A percentile compares a stretch with the other conserved stretches of the same genome.
Conservation (phyloP, 2,797 vertebrate species). For the Nannoperca australis region DNA sequence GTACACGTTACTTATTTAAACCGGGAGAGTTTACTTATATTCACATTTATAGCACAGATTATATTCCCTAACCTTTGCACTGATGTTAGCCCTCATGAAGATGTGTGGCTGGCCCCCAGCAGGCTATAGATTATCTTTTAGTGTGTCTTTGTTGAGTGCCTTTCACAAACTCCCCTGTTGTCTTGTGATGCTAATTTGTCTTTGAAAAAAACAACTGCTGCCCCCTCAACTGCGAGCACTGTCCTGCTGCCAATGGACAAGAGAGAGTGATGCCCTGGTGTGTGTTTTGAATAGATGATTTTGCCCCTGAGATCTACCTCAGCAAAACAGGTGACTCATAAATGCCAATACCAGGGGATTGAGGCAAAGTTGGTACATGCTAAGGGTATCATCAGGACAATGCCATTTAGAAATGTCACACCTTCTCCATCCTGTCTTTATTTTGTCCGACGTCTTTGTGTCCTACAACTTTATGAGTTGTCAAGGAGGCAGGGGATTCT, state of each 20-base stretch:
- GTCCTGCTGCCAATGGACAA: slow-evolving; percentile 68
- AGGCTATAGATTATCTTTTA: slow-evolving; percentile 51
- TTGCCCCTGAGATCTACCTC: slow-evolving; percentile 74
- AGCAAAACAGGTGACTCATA: slow-evolving; percentile 81
- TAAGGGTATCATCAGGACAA: slow-evolving; percentile 72
- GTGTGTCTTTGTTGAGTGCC: slow-evolving; percentile 47
- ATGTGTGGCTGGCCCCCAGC: slow-evolving; percentile 24
- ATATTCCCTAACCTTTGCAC: slow-evolving; percentile 48
- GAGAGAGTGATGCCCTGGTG: slow-evolving; percentile 64
- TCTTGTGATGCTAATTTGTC: slow-evolving; percentile 68
- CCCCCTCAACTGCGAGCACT: slow-evolving; percentile 48
- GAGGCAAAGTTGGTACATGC: slow-evolving; percentile 74
- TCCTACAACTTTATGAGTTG: slow-evolving; percentile 68
- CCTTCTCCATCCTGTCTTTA: slow-evolving; percentile 57
- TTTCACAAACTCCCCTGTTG: slow-evolving; percentile 53
- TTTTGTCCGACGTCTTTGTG: slow-evolving; percentile 59
- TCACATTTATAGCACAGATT: slow-evolving; percentile 6
- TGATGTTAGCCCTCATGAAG: slow-evolving; percentile 27
- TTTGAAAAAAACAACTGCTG: slow-evolving; percentile 68
- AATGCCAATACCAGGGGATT: slow-evolving; percentile 80
- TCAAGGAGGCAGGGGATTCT: slow-evolving; percentile 51
- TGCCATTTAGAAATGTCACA: slow-evolving; percentile 87
- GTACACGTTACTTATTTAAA: background rate
- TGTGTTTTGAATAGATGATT: slow-evolving; percentile 78
- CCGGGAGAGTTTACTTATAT: background rate